Evolutionary conservation across 2,797 vertebrate species (phyloP).

Genomic region (Decapterus maruadsi): DNA sequence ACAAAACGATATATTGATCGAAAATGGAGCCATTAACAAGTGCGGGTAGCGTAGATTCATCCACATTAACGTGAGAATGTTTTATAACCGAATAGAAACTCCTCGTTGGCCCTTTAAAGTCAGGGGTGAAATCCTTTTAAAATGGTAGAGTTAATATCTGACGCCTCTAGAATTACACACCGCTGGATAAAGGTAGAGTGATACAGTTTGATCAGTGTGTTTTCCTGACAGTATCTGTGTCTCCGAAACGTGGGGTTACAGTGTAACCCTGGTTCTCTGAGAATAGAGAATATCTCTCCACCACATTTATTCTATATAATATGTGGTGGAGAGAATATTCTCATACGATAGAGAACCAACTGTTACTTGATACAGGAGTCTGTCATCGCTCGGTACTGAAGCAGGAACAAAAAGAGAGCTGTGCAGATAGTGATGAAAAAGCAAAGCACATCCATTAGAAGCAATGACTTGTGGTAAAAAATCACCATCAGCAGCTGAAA

Average conservation of each 20-base stretch:
- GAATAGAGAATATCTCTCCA: too few species aligned
- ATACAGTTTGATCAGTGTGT: slow-evolving; percentile 1
- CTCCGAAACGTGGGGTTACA: too few species aligned
- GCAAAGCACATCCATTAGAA: slow-evolving; percentile 14
- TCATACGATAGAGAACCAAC: too few species aligned
- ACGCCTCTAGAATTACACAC: background rate
- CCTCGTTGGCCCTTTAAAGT: too few species aligned
- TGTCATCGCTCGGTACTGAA: slow-evolving; percentile 29
- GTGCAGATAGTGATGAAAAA: slow-evolving; percentile 18
- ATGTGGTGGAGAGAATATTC: too few species aligned
- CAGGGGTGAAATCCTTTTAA: background rate
- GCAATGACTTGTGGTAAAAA: slow-evolving; percentile 28
- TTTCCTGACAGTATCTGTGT: slow-evolving; percentile 5
- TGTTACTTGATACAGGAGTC: slow-evolving; percentile 21
- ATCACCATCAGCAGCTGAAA: slow-evolving; percentile 25
- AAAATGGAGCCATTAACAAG: too few species aligned
- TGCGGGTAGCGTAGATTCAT: too few species aligned
- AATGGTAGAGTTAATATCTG: background rate
- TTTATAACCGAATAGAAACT: too few species aligned
- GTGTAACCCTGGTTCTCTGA: too few species aligned
- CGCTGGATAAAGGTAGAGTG: slow-evolving; percentile 9
- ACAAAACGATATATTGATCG: too few species aligned
- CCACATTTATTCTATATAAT: too few species aligned
- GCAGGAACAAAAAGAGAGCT: background rate
- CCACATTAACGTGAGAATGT: too few species aligned